Conservation (phyloP, 2,797 vertebrate species). For the Antrozous pallidus region DNA sequence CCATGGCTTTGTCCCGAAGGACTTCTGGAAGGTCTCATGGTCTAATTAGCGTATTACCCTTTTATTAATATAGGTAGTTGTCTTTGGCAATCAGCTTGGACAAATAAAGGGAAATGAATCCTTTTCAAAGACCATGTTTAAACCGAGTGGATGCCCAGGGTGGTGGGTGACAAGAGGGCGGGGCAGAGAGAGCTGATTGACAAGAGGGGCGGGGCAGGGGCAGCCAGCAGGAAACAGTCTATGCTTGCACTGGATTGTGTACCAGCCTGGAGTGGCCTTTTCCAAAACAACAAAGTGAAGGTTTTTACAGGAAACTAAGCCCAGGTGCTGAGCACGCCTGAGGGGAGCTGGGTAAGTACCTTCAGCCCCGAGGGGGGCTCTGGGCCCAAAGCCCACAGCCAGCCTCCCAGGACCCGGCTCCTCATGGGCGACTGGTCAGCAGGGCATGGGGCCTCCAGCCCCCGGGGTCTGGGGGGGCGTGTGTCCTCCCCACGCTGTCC, state of each 20-base stretch:
- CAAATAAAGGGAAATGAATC: background rate
- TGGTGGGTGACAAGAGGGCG: background rate
- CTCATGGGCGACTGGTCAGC: rapidly evolving
- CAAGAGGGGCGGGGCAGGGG: background rate
- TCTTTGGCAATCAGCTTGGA: background rate
- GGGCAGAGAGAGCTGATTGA: no score
- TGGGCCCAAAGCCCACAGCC: background rate
- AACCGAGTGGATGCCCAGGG: background rate
- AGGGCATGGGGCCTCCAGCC: background rate
- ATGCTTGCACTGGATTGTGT: background rate
- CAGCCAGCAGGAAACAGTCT: rapidly evolving
- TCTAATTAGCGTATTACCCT: no score
- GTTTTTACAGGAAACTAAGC: background rate
- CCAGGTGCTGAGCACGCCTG: background rate
- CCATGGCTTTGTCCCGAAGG: no score
- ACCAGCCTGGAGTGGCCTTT: no score
- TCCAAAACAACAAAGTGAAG: background rate
- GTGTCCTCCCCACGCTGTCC: background rate
- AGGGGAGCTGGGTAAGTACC: no score
- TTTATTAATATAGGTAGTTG: no score
- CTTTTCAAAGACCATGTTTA: background rate
- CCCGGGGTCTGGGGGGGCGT: rapidly evolving
- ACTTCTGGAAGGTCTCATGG: no score
- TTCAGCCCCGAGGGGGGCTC: background rate
- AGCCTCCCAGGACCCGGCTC: no score